phyloP scores from a whole-genome alignment of 2,888 invertebrate species.

The Ecliptopera silaceata region DNA sequence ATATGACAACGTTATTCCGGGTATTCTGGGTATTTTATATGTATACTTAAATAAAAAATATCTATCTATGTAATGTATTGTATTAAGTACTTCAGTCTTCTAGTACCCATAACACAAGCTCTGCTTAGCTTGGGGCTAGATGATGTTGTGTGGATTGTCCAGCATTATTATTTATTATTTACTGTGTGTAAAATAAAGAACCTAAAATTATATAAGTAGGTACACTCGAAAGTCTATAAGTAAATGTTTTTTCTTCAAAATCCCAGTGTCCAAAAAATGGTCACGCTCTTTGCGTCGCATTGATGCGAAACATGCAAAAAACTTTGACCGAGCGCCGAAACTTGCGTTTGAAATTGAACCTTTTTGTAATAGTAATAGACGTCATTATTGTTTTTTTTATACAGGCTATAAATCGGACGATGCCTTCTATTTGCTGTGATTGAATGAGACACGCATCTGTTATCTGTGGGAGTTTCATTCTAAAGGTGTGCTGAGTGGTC shows the following conservation, averaged over 20 bases:
- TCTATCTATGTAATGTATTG: too few relatives aligned
- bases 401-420: constrained; percentile 4
- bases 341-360: neutral
- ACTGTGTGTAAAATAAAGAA: too few relatives aligned
- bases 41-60: too few relatives aligned
- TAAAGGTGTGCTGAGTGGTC: constrained; percentile 27
- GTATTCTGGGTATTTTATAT: too few relatives aligned
- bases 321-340: constrained; percentile 5
- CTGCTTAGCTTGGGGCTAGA: too few relatives aligned
- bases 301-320: constrained; percentile 5
- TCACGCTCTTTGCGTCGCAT: neutral
- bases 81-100: too few relatives aligned
- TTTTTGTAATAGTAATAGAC: neutral
- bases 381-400: neutral
- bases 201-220: too few relatives aligned
- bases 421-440: constrained; percentile 39
- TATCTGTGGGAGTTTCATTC: constrained; percentile 38
- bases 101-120: too few relatives aligned
- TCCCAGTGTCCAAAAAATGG: neutral
- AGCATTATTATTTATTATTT: too few relatives aligned
- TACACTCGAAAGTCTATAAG: too few relatives aligned
- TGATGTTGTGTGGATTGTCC: too few relatives aligned
- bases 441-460: constrained; percentile 40
- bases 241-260: neutral
- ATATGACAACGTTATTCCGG: too few relatives aligned